Base-by-base conservation (phyloP, 2,888 invertebrate species). In the Syrphus vitripennis region DNA sequence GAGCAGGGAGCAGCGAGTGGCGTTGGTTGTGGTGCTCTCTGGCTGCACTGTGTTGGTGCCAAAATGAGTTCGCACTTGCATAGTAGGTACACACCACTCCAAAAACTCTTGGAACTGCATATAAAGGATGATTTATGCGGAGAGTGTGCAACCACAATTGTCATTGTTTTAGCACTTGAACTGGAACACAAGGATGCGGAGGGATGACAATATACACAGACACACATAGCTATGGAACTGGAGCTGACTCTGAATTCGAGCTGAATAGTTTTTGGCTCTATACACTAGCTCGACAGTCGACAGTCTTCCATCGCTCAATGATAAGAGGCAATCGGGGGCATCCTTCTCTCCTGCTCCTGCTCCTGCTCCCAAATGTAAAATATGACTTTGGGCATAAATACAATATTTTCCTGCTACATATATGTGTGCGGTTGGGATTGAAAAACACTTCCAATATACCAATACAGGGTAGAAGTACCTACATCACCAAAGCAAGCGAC, bases 141-240 rank as follows among this genome's bases (percentile, higher is more conserved):
- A 76, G 71, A 72, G 71, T 84, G 72, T 81, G 77, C 86, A 74
- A 53, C 86, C 86, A 70, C 86, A 86, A 86, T 82, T 82, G 86
- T 86, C 86, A 86, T 86, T 86, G 82, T 86, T 78, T 86, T 77
- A 86, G 74, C 72, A 82, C 86, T 86, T 86, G 86, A 86, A 86
- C 82, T 82, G 70, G 69, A 78, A 72, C 77, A 74, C 69, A 34
- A 57, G 50, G 21, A 40, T 57, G 42, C n/a, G 9, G 12, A 37
- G 24, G 31, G 24, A 37, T 3, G 57, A 55, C 19, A 31, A 42
- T n/a, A 6, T 12, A 37, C 9, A 42, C 9, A 42, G 12, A 31
- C 21, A n/a, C n/a, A n/a, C n/a, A n/a, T n/a, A n/a, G n/a, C n/a
- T n/a, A n/a, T 4, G 14, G 21, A 50, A 37, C 50, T 65, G 12